A percentile compares a stretch with the other conserved stretches of the same genome.
Conservation (phyloP, 2,113 vertebrate species). For the Romanogobio albipinnatus region DNA sequence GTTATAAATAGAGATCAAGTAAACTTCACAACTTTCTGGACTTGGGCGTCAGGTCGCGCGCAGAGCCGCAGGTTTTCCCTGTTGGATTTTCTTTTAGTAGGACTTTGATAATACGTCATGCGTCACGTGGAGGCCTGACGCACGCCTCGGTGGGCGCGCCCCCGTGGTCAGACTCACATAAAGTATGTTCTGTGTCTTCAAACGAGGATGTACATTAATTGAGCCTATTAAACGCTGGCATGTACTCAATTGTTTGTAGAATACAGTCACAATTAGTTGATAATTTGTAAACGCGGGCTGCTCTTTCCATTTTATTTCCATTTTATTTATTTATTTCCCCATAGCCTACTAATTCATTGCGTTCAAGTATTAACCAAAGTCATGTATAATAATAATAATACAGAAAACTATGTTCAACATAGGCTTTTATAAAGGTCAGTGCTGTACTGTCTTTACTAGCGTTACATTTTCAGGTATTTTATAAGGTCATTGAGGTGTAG, state of each 20-base stretch:
- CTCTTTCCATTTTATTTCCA: not conserved
- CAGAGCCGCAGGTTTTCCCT: constrained; percentile 58
- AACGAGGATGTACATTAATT: too few species aligned
- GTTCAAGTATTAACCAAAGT: not conserved
- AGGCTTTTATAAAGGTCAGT: not conserved
- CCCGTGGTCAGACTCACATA: not conserved
- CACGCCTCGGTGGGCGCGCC: not conserved
- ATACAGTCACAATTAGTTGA: not conserved
- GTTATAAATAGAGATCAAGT: not conserved
- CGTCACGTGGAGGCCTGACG: constrained; percentile 68
- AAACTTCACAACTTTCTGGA: constrained; percentile 48
- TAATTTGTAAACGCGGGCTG: too few species aligned
- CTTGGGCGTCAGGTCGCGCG: constrained; percentile 58
- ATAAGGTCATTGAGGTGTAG: too few species aligned
- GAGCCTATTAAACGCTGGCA: not conserved
- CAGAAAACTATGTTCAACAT: too few species aligned
- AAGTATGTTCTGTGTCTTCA: not conserved
- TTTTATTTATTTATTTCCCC: not conserved
- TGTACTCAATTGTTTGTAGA: not conserved
- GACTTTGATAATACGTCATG: constrained; percentile 65
- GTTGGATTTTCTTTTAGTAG: constrained; percentile 63
- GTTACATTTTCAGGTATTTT: too few species aligned
- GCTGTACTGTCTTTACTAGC: too few species aligned
- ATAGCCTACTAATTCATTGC: not conserved
- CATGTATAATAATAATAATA: too few species aligned